Percentiles rank a stretch among this genome's conserved stretches.
phyloP scores from a whole-genome alignment of 2,113 vertebrate genomes.

The Erythrocercus mccallii region DNA sequence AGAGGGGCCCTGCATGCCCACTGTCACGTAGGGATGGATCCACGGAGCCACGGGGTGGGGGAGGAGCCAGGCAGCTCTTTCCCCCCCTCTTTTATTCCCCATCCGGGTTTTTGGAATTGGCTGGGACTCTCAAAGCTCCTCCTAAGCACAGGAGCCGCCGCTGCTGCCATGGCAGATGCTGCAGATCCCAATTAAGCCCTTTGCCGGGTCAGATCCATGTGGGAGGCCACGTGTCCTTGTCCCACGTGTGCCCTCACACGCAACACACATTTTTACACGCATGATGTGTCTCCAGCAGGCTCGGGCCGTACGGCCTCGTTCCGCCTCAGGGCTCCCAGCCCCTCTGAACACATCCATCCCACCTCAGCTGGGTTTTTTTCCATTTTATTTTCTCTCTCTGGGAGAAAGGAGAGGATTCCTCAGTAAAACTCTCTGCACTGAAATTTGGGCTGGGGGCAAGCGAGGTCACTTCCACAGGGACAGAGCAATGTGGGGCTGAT shows the following conservation, averaged over 20 bases:
- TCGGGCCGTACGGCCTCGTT: rapidly evolving
- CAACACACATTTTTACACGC: background rate
- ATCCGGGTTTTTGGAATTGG: background rate
- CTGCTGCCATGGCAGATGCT: background rate
- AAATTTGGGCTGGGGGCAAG: background rate
- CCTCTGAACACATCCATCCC: background rate
- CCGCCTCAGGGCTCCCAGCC: background rate
- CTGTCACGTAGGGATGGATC: background rate
- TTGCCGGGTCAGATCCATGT: background rate
- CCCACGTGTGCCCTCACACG: background rate
- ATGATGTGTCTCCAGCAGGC: background rate
- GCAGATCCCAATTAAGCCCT: background rate
- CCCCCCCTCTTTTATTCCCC: background rate
- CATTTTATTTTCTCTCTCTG: background rate
- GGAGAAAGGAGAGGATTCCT: background rate
- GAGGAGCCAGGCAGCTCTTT: background rate
- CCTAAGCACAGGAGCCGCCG: rapidly evolving
- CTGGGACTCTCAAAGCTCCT: background rate
- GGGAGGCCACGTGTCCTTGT: background rate
- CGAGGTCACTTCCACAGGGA: rapidly evolving
- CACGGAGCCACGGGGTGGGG: background rate
- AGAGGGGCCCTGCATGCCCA: background rate
- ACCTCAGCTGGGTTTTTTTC: rapidly evolving
- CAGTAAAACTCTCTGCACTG: background rate
- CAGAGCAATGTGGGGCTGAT: rapidly evolving